A percentile compares a stretch with the other conserved stretches of the same genome.
phyloP scores from a whole-genome alignment of 92 coral and sea anemone genomes.

The Zoanthus gigantus region DNA sequence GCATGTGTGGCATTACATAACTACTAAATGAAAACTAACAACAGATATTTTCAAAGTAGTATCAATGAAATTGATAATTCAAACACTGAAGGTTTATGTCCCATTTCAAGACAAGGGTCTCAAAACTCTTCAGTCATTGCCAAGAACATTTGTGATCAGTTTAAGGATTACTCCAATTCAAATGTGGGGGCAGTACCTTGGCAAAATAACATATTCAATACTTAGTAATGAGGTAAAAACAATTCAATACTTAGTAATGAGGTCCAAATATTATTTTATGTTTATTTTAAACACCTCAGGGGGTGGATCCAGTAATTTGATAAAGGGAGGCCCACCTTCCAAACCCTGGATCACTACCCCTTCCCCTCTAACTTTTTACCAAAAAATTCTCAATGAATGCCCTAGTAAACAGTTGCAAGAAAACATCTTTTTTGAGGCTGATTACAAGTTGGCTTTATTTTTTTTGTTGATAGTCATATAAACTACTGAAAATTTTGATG shows the following conservation, averaged over 20 bases:
- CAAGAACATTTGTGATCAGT: not conserved
- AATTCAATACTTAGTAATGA: not conserved
- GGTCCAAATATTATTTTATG: not conserved
- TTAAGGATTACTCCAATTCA: not conserved
- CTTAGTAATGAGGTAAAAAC: not conserved
- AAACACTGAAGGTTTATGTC: not conserved
- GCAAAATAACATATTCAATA: not conserved
- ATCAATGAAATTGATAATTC: conserved; percentile 11
- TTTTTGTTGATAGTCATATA: not conserved
- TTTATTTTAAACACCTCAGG: not conserved
- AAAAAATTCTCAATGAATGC: not conserved
- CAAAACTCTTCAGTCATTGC: not conserved
- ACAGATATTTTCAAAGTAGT: conserved; percentile 43
- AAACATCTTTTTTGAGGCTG: not conserved
- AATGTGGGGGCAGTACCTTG: not conserved
- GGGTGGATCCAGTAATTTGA: not conserved
- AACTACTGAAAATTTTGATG: not conserved
- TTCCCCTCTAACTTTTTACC: not conserved
- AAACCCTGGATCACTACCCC: not conserved
- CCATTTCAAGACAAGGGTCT: conserved; percentile 2
- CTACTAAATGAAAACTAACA: conserved; percentile 44
- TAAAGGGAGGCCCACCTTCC: not conserved
- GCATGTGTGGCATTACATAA: conserved; percentile 50
- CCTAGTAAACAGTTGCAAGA: no score
- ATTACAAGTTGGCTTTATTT: not conserved